Conservation (phyloP, 2,113 vertebrate genomes). For the Carassius gibelio region DNA sequence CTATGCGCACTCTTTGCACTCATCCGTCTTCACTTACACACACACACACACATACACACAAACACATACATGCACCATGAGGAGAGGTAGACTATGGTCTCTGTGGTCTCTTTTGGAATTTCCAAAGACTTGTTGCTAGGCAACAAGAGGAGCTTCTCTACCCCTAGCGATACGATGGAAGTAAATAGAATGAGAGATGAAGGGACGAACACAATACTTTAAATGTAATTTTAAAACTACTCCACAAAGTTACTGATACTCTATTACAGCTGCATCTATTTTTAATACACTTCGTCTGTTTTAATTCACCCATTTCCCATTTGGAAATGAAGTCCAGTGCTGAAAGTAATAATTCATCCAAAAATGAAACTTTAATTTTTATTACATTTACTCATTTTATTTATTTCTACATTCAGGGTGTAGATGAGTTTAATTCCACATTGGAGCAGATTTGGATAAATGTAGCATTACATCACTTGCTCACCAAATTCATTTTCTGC, state of each 20-base stretch:
- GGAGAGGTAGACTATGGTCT: conserved; percentile 46
- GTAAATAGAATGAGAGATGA: conserved; percentile 21
- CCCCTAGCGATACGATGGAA: conserved; percentile 40
- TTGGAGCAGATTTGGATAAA: too few species aligned
- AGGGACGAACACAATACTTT: conserved; percentile 25
- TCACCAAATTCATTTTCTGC: too few species aligned
- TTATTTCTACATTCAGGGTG: background rate
- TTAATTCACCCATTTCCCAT: background rate
- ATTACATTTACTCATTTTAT: background rate
- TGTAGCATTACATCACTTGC: too few species aligned
- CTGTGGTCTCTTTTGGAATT: conserved; percentile 61
- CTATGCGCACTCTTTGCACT: conserved; percentile 18
- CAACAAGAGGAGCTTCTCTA: conserved; percentile 62
- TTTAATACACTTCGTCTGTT: background rate
- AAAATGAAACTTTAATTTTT: background rate
- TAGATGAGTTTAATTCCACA: background rate
- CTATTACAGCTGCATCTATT: background rate
- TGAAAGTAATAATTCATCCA: background rate
- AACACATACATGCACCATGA: conserved; percentile 28
- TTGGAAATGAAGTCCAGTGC: background rate
- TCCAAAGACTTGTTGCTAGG: conserved; percentile 63
- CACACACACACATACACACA: conserved; percentile 16
- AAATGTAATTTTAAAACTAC: conserved; percentile 18
- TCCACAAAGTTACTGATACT: conserved; percentile 16
- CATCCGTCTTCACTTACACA: background rate